Conservation (phyloP, 2,113 vertebrate species). For the Sorex araneus region DNA sequence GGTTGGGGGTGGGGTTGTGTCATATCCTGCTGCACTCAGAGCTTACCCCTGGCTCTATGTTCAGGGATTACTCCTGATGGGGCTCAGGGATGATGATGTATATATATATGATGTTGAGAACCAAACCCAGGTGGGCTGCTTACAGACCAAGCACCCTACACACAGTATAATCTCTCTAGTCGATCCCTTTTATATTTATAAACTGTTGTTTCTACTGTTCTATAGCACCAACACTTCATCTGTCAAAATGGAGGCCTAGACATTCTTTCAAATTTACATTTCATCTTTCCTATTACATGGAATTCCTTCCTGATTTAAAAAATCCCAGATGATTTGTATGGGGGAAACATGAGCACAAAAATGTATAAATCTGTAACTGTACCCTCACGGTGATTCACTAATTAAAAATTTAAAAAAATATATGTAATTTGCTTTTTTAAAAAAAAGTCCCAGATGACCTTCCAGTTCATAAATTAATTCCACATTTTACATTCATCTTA, state of each 20-base stretch:
- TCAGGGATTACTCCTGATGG: too few relatives aligned
- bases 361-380: too few relatives aligned
- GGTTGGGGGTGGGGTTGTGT: too few relatives aligned
- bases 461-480: background rate
- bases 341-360: too few relatives aligned
- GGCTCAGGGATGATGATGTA: too few relatives aligned
- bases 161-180: background rate
- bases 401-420: too few relatives aligned
- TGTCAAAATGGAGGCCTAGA: background rate
- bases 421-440: too few relatives aligned
- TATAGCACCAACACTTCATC: background rate
- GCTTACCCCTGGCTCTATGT: too few relatives aligned
- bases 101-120: too few relatives aligned
- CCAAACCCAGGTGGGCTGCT: too few relatives aligned
- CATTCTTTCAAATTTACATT: background rate
- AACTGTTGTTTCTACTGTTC: background rate
- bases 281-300: background rate
- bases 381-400: too few relatives aligned
- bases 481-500: background rate
- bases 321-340: background rate
- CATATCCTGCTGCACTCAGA: too few relatives aligned
- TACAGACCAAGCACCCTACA: background rate
- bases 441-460: background rate
- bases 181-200: background rate
- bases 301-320: conserved; percentile 13